Evolutionary conservation across 2,888 invertebrate species (phyloP), one percentile per base, ranked within the genome.

Genomic region (Scelioninae gen. 2): DNA sequence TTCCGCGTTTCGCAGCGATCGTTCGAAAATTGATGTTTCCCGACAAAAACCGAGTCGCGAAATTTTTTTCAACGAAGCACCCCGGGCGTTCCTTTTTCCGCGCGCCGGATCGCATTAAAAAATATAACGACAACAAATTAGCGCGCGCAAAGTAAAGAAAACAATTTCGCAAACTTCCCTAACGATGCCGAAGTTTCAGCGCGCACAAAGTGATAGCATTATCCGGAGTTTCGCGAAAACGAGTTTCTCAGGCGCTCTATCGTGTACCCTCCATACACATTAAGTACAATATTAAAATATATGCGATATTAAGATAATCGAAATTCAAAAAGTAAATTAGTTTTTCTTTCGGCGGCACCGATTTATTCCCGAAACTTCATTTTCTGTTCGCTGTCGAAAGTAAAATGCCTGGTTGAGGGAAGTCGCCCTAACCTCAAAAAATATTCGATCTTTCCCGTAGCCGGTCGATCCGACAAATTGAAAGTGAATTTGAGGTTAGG

Each of bases 81-180:
- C 33, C 0, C 2, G 0, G 39, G 58, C 57, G 9, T 13, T 50
- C 45, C 25, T 57, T 65, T 58, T 67, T 39, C 13, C 33, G 6
- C 22, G n/a, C 19, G 46, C 50, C 16, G 41, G 50, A 70, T 70
- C 58, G 35, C 18, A 71, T 72, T 72, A 65, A 72, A 58, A 65
- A 65, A n/a, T 65, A 58, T 65, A 65, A 60, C 52, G 71, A 71
- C 71, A 72, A 72, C 58, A 64, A 72, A 72, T 72, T 72, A 72
- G 65, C 60, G 60, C 52, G 50, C 52, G 65, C 65, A 72, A 72
- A 72, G 71, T 72, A 65, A 72, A 65, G 65, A 72, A 72, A 72
- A 65, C 60, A 72, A 72, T 72, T 72, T 72, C 58, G 45, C 60
- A 64, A 72, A 72, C 71, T 72, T 72, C 46, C 71, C 45, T 72